These are phyloP conservation scores for Zaprionus nigranus DNA, from an alignment of 1,140 invertebrate species.

Conservation along the genomic window DNA sequence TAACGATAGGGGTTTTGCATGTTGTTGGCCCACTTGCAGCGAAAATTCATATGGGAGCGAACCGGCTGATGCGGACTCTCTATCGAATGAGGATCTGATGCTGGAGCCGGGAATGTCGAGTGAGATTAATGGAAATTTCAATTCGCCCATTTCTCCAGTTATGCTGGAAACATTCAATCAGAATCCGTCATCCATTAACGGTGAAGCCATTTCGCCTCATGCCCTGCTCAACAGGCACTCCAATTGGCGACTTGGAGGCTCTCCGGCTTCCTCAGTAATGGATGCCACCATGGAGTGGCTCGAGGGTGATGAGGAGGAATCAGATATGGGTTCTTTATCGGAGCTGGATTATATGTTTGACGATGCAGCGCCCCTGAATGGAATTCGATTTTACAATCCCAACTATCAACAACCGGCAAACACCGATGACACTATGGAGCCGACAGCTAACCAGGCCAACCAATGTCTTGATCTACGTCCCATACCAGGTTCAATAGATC, in stretches of 20 bases:
- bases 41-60: background rate
- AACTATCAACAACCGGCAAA: background rate
- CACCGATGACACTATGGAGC: background rate
- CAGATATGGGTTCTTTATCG: background rate
- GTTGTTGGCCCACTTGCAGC: background rate
- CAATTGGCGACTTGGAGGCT: background rate
- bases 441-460: background rate
- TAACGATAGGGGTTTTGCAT: background rate
- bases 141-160: background rate
- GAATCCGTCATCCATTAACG: background rate
- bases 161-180: background rate
- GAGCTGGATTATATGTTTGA: background rate
- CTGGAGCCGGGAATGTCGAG: background rate
- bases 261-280: background rate
- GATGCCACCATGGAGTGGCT: background rate
- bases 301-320: background rate
- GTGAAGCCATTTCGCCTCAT: background rate
- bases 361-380: background rate
- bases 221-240: background rate
- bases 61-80: background rate
- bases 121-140: background rate
- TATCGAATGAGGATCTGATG: background rate
- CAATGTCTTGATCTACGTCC: slow-evolving; percentile 21
- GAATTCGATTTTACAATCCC: slow-evolving; percentile 7
- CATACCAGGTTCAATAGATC: slow-evolving; percentile 37